These are phyloP conservation scores for Cotesia glomerata DNA, from an alignment of 1,140 invertebrate species.

Conservation along the genomic window DNA sequence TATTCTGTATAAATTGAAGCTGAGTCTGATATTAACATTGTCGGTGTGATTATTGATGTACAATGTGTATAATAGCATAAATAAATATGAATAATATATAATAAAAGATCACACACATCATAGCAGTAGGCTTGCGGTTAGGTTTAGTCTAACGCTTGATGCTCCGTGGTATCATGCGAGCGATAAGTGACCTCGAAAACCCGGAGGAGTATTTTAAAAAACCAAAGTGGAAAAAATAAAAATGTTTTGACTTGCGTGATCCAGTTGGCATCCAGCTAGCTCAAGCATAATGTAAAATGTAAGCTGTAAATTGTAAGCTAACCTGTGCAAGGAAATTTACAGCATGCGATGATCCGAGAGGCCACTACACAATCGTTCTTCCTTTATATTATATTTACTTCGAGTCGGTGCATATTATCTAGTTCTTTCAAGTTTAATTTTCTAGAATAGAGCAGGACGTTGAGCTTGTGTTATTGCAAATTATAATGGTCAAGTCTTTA, in stretches of 20 bases:
- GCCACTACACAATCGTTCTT: slow-evolving; percentile 8
- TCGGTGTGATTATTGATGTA: no score
- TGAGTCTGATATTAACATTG: no score
- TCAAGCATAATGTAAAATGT: background rate
- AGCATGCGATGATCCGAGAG: slow-evolving; percentile 54
- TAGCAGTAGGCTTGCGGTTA: no score
- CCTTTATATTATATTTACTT: background rate
- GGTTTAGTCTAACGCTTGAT: no score
- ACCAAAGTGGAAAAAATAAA: background rate
- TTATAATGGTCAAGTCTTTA: background rate
- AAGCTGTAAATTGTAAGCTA: no score
- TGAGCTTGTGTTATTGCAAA: no score
- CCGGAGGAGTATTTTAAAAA: slow-evolving; percentile 19
- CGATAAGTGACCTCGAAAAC: slow-evolving; percentile 4
- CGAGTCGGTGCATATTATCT: background rate
- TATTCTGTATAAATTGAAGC: no score
- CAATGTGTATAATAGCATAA: no score
- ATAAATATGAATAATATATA: no score
- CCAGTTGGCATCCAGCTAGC: slow-evolving; percentile 33
- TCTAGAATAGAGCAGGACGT: background rate
- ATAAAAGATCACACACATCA: no score
- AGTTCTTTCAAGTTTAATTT: background rate
- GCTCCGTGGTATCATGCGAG: no score
- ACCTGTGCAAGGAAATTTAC: slow-evolving; percentile 49
- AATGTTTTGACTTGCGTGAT: slow-evolving; percentile 28